phyloP scores from a whole-genome alignment of 2,888 invertebrate species.

The Morpho achilles region DNA sequence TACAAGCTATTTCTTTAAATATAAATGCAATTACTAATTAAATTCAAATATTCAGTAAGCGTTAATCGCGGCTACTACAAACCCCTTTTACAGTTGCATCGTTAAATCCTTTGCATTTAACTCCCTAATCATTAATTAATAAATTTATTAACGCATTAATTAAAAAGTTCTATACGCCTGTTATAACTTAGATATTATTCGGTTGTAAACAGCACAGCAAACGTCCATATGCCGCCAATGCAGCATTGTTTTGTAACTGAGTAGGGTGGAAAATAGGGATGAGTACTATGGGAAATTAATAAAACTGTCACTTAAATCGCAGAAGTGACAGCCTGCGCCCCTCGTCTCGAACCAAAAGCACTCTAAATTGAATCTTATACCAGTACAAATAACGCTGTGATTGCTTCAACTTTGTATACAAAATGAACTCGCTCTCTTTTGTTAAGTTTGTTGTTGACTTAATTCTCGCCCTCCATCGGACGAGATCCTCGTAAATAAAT shows the following conservation, averaged over 20 bases:
- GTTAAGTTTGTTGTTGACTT: conserved; percentile 70
- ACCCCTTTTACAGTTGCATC: no score
- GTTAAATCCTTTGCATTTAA: no score
- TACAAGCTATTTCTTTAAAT: no score
- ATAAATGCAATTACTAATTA: no score
- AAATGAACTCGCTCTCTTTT: conserved; percentile 54
- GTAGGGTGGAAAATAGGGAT: conserved; percentile 69
- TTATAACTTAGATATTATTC: conserved; percentile 36
- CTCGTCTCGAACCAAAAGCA: conserved; percentile 39
- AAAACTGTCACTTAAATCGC: conserved; percentile 86
- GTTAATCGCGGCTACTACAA: no score
- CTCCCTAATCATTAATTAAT: no score
- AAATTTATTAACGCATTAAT: no score
- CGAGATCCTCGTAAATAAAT: conserved; percentile 62
- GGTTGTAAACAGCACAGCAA: conserved; percentile 37
- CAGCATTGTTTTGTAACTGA: conserved; percentile 61
- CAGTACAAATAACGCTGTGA: conserved; percentile 34
- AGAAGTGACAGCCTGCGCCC: conserved; percentile 66
- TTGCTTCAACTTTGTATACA: conserved; percentile 30
- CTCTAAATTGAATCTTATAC: conserved; percentile 36
- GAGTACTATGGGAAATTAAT: conserved; percentile 83
- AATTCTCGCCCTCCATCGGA: conserved; percentile 61
- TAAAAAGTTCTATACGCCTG: conserved; percentile 15
- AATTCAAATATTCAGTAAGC: no score
- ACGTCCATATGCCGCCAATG: conserved; percentile 64